phyloP scores from a whole-genome alignment of 2,888 invertebrate species.

The Pardosa pseudoannulata region DNA sequence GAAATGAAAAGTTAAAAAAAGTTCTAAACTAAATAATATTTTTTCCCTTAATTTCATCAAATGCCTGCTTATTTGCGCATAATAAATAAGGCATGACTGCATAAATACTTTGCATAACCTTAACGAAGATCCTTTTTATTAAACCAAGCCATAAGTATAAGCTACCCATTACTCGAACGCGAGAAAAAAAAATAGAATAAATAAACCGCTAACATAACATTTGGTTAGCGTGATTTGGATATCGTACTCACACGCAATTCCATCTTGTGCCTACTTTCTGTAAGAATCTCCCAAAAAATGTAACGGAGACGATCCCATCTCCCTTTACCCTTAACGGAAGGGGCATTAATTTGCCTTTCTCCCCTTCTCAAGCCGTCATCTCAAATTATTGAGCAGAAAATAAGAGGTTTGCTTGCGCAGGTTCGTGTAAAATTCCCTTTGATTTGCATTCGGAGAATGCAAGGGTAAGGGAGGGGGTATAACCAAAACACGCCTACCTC shows the following conservation, averaged over 20 bases:
- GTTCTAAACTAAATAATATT: too few relatives aligned
- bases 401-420: not conserved
- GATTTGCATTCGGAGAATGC: not conserved
- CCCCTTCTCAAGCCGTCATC: not conserved
- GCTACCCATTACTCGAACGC: too few relatives aligned
- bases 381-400: slow-evolving; percentile 14
- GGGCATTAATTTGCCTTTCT: not conserved
- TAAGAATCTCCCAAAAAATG: not conserved
- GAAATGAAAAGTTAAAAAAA: too few relatives aligned
- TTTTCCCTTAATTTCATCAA: too few relatives aligned
- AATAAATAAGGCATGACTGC: too few relatives aligned
- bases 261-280: not conserved
- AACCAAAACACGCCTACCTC: not conserved
- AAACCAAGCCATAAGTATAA: too few relatives aligned
- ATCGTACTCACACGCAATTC: not conserved
- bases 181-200: too few relatives aligned
- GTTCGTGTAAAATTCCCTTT: not conserved
- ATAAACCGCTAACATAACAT: too few relatives aligned
- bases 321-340: not conserved
- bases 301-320: not conserved
- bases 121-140: too few relatives aligned
- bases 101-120: too few relatives aligned
- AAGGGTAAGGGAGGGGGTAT: too few relatives aligned
- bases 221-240: not conserved
- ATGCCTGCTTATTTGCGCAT: too few relatives aligned